These are phyloP conservation scores for Lota lota DNA, from an alignment of 2,113 vertebrate genomes.

Conservation along the genomic window DNA sequence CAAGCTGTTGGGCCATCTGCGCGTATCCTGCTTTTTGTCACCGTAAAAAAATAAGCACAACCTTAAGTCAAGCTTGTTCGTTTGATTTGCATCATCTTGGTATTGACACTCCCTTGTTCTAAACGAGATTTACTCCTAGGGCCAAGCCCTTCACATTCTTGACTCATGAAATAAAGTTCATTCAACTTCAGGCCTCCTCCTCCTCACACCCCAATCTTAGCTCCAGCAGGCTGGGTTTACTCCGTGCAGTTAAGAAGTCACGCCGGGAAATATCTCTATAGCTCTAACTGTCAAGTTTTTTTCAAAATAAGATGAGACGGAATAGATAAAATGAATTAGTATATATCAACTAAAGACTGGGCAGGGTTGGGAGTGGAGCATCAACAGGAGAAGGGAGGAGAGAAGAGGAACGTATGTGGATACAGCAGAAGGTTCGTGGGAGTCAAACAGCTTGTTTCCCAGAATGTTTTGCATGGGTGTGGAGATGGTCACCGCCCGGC, in stretches of 20 bases:
- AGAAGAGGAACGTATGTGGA: constrained; percentile 15
- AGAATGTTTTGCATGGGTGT: constrained; percentile 30
- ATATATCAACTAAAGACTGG: no score
- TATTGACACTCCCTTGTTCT: constrained; percentile 6
- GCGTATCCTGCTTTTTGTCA: neutral
- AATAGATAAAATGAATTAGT: no score
- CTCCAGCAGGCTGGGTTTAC: constrained; percentile 8
- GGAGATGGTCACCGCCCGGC: constrained; percentile 1
- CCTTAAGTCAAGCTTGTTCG: constrained; percentile 11
- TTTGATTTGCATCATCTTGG: constrained; percentile 24
- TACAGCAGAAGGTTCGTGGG: constrained; percentile 17
- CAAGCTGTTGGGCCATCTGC: constrained; percentile 66
- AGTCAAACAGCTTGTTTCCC: constrained; percentile 35
- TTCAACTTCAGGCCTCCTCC: neutral
- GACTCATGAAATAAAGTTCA: neutral
- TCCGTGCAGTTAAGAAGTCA: neutral
- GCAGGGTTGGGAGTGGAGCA: no score
- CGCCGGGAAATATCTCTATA: neutral
- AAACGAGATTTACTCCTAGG: neutral
- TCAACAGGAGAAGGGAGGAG: neutral
- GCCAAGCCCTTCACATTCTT: constrained; percentile 5
- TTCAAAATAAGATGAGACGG: no score
- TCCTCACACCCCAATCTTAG: neutral
- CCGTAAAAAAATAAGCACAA: neutral
- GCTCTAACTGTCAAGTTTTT: no score